A percentile compares a stretch with the other conserved stretches of the same genome.
These are phyloP conservation scores for Ammospiza caudacuta DNA, from an alignment of 2,113 vertebrate genomes.

Conservation along the genomic window DNA sequence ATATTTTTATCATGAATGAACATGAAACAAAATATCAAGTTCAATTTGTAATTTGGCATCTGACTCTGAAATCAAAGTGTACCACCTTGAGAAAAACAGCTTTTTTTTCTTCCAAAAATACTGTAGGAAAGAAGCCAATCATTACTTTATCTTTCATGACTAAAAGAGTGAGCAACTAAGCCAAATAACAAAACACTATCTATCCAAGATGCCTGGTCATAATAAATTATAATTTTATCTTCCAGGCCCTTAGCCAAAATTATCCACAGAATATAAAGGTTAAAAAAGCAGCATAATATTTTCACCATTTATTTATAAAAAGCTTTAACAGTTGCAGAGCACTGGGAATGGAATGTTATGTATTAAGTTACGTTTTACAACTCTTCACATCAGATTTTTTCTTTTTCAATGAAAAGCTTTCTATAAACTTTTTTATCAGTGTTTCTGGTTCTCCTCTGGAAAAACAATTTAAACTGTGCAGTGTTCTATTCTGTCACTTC, in stretches of 20 bases:
- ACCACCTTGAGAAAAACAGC: conserved; percentile 25
- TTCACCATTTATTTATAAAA: conserved; percentile 29
- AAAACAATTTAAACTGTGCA: background rate
- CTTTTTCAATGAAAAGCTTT: background rate
- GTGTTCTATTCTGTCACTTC: background rate
- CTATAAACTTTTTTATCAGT: background rate
- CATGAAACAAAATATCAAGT: conserved; percentile 52
- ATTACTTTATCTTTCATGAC: background rate
- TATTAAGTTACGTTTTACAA: background rate
- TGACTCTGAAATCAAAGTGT: conserved; percentile 49
- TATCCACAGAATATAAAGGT: conserved; percentile 1
- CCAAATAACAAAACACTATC: conserved; percentile 53
- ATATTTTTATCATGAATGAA: conserved; percentile 39
- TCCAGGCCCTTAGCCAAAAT: conserved; percentile 31
- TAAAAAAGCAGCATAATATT: conserved; percentile 27
- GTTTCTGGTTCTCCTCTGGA: background rate
- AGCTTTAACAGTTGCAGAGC: background rate
- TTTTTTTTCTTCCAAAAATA: conserved; percentile 34
- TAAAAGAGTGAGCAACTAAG: conserved; percentile 12
- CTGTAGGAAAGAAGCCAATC: conserved; percentile 17
- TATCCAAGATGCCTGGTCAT: conserved; percentile 24
- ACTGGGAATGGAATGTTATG: background rate
- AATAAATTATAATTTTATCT: conserved; percentile 36
- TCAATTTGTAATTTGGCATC: conserved; percentile 26
- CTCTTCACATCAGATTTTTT: background rate